Evolutionary conservation across 1,140 invertebrate genomes (phyloP).

Genomic region (Sycophaga agraensis): DNA sequence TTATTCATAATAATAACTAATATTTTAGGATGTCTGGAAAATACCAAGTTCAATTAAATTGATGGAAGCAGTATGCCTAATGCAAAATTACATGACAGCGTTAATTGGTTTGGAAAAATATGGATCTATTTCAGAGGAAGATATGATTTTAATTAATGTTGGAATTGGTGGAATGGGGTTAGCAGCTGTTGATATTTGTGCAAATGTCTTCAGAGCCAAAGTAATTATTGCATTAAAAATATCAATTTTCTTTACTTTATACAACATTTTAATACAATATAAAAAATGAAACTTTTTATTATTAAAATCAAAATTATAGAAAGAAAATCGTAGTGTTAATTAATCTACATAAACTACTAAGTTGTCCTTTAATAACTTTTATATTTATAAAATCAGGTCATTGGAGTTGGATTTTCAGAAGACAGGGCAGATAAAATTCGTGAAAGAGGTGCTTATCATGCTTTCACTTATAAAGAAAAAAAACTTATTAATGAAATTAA

Average conservation of each 20-base stretch:
- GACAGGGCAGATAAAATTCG: constrained; percentile 59
- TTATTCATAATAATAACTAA: not conserved
- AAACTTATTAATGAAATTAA: constrained; percentile 59
- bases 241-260: too few species aligned
- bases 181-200: constrained; percentile 65
- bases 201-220: constrained; percentile 64
- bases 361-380: too few species aligned
- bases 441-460: constrained; percentile 64
- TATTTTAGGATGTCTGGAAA: constrained; percentile 61
- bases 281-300: too few species aligned
- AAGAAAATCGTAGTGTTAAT: too few species aligned
- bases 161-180: constrained; percentile 63
- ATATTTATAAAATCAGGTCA: constrained; percentile 57
- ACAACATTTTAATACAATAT: too few species aligned
- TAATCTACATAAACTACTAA: too few species aligned
- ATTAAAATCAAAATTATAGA: too few species aligned
- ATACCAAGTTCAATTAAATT: constrained; percentile 56
- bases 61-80: constrained; percentile 56
- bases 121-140: constrained; percentile 58
- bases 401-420: constrained; percentile 62
- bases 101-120: constrained; percentile 60
- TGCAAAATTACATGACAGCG: constrained; percentile 63
- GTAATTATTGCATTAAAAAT: constrained; percentile 45
- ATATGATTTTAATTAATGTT: constrained; percentile 62
- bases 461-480: constrained; percentile 60